These are phyloP conservation scores for pig (Sus scrofa) DNA, from an alignment of 2,113 vertebrate species.

Conservation along the genomic window DNA sequence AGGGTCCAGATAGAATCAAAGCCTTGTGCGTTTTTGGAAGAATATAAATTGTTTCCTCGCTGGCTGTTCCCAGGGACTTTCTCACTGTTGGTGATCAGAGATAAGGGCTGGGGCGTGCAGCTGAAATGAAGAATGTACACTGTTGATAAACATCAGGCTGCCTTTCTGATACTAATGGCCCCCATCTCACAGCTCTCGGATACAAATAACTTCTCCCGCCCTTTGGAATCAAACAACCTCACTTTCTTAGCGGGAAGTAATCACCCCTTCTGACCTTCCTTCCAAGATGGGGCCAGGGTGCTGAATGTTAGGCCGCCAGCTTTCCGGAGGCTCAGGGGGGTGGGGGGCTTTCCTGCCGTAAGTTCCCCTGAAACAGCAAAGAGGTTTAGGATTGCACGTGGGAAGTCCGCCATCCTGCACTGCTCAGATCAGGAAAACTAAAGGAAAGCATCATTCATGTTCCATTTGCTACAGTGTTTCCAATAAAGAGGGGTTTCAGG, in stretches of 20 bases:
- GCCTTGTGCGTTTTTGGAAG: neutral
- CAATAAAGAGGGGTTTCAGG: rapidly evolving
- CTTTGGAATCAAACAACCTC: neutral
- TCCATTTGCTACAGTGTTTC: too few species aligned
- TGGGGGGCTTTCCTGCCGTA: neutral
- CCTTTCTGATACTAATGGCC: rapidly evolving
- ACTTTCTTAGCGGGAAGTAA: neutral
- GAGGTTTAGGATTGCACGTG: neutral
- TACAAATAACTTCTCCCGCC: neutral
- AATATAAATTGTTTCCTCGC: neutral
- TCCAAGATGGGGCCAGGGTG: neutral
- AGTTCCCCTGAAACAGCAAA: neutral
- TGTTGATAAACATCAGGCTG: neutral
- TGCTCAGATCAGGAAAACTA: too few species aligned
- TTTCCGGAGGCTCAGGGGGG: rapidly evolving
- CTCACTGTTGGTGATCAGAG: neutral
- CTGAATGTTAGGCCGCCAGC: rapidly evolving
- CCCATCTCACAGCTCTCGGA: rapidly evolving
- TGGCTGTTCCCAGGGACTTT: rapidly evolving
- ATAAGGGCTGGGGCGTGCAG: neutral
- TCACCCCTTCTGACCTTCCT: neutral
- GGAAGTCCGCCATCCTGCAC: neutral
- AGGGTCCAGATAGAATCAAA: neutral
- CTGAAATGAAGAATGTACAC: rapidly evolving
- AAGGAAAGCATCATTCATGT: neutral